A percentile compares a stretch with the other conserved stretches of the same genome.
phyloP scores from a whole-genome alignment of 2,888 invertebrate species.

The Gymnosoma rotundatum region DNA sequence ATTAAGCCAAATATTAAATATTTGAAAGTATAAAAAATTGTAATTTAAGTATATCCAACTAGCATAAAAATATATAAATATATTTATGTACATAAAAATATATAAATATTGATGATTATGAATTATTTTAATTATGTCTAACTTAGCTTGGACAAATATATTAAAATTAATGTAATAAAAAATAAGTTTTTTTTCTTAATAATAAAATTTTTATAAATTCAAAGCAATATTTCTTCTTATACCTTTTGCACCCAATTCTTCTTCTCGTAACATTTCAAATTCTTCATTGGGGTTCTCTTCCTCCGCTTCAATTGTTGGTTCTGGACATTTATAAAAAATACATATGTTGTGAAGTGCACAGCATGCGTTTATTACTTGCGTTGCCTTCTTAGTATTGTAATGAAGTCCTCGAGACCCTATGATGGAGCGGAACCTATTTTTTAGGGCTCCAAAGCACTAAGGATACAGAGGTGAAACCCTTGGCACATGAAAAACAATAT shows the following conservation, averaged over 20 bases:
- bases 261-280: too few relatives aligned
- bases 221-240: slow-evolving; percentile 9
- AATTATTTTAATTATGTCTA: not conserved
- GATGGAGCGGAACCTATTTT: slow-evolving; percentile 1
- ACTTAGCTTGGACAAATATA: not conserved
- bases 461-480: too few relatives aligned
- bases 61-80: too few relatives aligned
- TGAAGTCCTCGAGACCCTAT: slow-evolving; percentile 17
- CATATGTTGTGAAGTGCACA: too few relatives aligned
- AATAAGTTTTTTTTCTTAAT: not conserved
- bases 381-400: slow-evolving; percentile 17
- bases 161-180: not conserved
- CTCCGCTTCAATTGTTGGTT: not conserved
- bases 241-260: not conserved
- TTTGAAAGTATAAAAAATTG: too few relatives aligned
- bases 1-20: too few relatives aligned
- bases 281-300: too few relatives aligned
- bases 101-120: too few relatives aligned
- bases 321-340: slow-evolving; percentile 65
- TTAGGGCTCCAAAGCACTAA: not conserved
- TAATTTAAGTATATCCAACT: too few relatives aligned
- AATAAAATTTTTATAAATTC: not conserved
- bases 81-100: too few relatives aligned
- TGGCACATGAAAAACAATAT: too few relatives aligned
- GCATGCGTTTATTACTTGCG: slow-evolving; percentile 43